phyloP scores from a whole-genome alignment of 2,113 vertebrate species.

The Colossoma macropomum region DNA sequence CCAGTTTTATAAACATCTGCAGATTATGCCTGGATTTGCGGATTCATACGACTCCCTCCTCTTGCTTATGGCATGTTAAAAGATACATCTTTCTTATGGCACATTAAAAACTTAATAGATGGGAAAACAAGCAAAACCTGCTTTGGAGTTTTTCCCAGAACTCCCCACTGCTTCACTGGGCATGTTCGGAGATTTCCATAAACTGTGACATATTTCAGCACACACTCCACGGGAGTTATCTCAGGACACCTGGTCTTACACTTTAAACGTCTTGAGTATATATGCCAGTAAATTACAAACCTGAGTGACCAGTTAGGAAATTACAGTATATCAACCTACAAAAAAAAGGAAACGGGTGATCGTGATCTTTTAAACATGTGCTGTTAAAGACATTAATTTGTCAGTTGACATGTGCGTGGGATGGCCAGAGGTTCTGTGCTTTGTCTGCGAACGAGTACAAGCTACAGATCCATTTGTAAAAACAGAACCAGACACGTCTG shows the following conservation, averaged over 20 bases:
- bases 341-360: slow-evolving; percentile 1
- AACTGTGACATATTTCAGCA: background rate
- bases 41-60: background rate
- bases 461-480: background rate
- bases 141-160: background rate
- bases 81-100: background rate
- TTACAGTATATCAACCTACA: background rate
- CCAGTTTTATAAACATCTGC: background rate
- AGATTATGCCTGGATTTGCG: background rate
- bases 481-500: background rate
- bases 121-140: background rate
- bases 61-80: background rate
- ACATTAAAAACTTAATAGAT: slow-evolving; percentile 2
- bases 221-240: background rate
- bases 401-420: slow-evolving; percentile 4
- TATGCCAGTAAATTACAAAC: background rate
- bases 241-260: background rate
- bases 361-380: background rate
- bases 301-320: background rate
- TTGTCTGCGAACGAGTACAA: background rate
- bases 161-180: background rate
- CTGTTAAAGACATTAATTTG: slow-evolving; percentile 31
- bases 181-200: background rate
- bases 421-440: slow-evolving; percentile 9
- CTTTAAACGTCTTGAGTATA: background rate